These are phyloP conservation scores for Sycophaga agraensis DNA, from an alignment of 1,140 invertebrate genomes.

Conservation along the genomic window DNA sequence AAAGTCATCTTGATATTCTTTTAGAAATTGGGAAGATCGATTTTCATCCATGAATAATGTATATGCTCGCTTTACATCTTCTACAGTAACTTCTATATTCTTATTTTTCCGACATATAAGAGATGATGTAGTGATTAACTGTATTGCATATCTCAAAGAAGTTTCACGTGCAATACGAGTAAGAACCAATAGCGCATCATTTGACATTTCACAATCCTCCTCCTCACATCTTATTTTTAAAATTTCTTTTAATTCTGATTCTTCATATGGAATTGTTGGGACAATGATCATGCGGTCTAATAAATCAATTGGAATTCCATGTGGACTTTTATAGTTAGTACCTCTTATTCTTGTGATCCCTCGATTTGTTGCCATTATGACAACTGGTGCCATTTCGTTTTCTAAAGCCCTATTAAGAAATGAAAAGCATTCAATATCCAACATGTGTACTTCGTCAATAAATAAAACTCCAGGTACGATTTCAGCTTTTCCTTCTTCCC, in stretches of 20 bases:
- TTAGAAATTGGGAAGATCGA: constrained; percentile 88
- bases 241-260: constrained; percentile 90
- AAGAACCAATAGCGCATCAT: constrained; percentile 88
- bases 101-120: constrained; percentile 84
- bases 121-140: constrained; percentile 93
- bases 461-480: constrained; percentile 95
- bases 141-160: constrained; percentile 95
- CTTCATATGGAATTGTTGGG: constrained; percentile 83
- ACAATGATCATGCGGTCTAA: constrained; percentile 96
- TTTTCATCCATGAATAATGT: constrained; percentile 92
- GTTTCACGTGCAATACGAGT: constrained; percentile 92
- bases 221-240: constrained; percentile 93
- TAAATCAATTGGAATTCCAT: constrained; percentile 95
- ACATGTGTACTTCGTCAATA: constrained; percentile 94
- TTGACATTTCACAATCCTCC: constrained; percentile 94
- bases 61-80: constrained; percentile 95
- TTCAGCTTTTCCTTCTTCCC: constrained; percentile 98
- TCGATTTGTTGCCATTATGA: constrained; percentile 99
- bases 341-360: constrained; percentile 93
- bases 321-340: constrained; percentile 90
- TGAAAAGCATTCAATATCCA: constrained; percentile 99
- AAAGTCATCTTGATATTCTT: constrained; percentile 95
- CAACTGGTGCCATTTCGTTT: constrained; percentile 94
- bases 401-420: constrained; percentile 96
- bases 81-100: constrained; percentile 75